These are phyloP conservation scores for Peromyscus californicus DNA, from an alignment of 2,113 vertebrate genomes.

Conservation along the genomic window DNA sequence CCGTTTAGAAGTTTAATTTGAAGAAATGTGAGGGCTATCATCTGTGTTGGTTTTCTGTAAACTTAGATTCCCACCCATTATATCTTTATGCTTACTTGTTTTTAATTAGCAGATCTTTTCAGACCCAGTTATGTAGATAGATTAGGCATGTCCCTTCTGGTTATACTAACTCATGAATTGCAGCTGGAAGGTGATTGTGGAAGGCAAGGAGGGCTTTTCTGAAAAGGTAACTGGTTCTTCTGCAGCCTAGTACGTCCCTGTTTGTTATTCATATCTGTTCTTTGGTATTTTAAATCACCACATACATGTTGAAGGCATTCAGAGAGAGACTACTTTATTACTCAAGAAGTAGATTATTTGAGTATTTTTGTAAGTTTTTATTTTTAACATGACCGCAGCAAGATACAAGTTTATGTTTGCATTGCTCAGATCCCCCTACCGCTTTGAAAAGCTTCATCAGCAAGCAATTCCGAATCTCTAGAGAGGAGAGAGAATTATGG, in stretches of 20 bases:
- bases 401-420: conserved; percentile 7
- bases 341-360: conserved; percentile 22
- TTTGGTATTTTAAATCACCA: conserved; percentile 40
- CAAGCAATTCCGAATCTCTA: conserved; percentile 40
- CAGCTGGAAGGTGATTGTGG: conserved; percentile 28
- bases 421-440: background rate
- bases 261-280: background rate
- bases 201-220: background rate
- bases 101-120: conserved; percentile 76
- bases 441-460: background rate
- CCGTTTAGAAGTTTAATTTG: conserved; percentile 64
- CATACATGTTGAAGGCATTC: background rate
- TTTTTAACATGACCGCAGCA: conserved; percentile 16
- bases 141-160: conserved; percentile 76
- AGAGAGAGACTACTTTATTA: conserved; percentile 31
- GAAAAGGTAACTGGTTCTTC: conserved; percentile 23
- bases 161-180: conserved; percentile 66
- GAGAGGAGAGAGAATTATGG: background rate
- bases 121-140: conserved; percentile 71
- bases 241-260: background rate
- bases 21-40: conserved; percentile 26
- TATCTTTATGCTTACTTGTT: conserved; percentile 72
- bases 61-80: conserved; percentile 17
- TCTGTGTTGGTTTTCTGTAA: conserved; percentile 60
- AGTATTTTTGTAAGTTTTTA: conserved; percentile 43